Conservation (phyloP, 2,113 vertebrate genomes). For the Rhizomys pruinosus region DNA sequence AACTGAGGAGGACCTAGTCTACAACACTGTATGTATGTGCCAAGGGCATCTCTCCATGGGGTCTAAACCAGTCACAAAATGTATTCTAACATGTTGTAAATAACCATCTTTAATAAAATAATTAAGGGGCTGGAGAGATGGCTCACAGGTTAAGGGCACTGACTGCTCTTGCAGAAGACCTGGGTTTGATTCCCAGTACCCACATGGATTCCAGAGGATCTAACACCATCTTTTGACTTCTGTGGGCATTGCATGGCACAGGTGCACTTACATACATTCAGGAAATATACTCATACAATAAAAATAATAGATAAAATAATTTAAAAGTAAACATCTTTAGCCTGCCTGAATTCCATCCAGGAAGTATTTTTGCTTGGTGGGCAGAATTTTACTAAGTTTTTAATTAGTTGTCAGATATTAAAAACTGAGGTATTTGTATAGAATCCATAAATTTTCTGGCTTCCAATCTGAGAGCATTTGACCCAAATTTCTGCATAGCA, state of each 20-base stretch:
- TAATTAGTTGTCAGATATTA: constrained; percentile 33
- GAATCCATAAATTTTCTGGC: background rate
- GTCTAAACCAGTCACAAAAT: background rate
- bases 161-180: no score
- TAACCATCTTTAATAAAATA: no score
- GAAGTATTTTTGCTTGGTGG: constrained; percentile 24
- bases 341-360: background rate
- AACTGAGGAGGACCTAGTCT: background rate
- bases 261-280: no score
- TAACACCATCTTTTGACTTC: no score
- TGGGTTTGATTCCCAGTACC: no score
- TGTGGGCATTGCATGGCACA: no score
- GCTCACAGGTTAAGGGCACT: no score
- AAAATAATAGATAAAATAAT: no score
- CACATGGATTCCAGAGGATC: no score
- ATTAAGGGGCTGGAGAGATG: no score
- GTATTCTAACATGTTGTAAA: no score
- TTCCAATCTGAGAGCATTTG: background rate
- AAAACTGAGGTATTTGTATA: constrained; percentile 30
- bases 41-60: background rate
- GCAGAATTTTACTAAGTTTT: constrained; percentile 17
- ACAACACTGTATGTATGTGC: background rate
- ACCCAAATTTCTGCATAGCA: background rate
- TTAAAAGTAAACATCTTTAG: background rate
- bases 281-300: no score